Conservation (phyloP, 2,888 invertebrate genomes). For the Drosophila peninsularis region DNA sequence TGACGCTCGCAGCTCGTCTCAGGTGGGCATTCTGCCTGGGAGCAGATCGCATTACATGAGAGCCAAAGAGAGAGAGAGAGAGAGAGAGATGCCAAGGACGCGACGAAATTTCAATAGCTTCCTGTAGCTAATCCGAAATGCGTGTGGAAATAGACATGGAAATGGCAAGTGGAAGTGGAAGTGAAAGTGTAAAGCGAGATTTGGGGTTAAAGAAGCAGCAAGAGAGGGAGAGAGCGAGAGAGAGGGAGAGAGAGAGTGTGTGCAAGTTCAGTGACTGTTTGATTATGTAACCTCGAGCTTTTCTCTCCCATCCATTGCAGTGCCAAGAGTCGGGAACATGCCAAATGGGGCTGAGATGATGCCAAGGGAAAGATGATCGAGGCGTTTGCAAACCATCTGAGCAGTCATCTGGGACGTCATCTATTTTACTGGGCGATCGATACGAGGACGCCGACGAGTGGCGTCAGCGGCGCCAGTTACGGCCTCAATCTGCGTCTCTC, state of each 20-base stretch:
- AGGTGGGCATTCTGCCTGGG: slow-evolving; percentile 40
- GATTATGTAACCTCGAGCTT: slow-evolving; percentile 32
- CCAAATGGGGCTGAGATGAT: slow-evolving; percentile 39
- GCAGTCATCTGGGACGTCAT: slow-evolving; percentile 86
- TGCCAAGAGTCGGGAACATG: slow-evolving; percentile 43
- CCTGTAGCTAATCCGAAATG: slow-evolving; percentile 62
- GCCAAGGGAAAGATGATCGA: slow-evolving; percentile 83
- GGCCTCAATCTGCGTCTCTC: slow-evolving; percentile 87
- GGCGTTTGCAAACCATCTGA: slow-evolving; percentile 83
- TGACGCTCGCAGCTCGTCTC: slow-evolving; percentile 22
- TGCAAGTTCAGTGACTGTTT: slow-evolving; percentile 19
- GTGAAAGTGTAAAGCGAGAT: slow-evolving; percentile 55
- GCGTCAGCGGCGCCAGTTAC: slow-evolving; percentile 76
- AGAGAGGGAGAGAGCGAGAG: neutral
- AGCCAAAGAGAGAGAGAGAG: neutral
- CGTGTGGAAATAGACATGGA: slow-evolving; percentile 52
- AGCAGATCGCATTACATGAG: slow-evolving; percentile 26
- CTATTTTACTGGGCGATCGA: slow-evolving; percentile 88
- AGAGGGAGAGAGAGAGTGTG: neutral
- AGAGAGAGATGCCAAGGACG: slow-evolving; percentile 19
- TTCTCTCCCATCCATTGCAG: slow-evolving; percentile 33
- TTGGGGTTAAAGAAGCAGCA: slow-evolving; percentile 22
- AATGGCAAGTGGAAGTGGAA: slow-evolving; percentile 45
- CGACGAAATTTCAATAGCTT: slow-evolving; percentile 48
- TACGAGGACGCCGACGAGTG: slow-evolving; percentile 54